A percentile compares a stretch with the other conserved stretches of the same genome.
Evolutionary conservation across 2,888 invertebrate genomes (phyloP).

Genomic region (Ischnura elegans): DNA sequence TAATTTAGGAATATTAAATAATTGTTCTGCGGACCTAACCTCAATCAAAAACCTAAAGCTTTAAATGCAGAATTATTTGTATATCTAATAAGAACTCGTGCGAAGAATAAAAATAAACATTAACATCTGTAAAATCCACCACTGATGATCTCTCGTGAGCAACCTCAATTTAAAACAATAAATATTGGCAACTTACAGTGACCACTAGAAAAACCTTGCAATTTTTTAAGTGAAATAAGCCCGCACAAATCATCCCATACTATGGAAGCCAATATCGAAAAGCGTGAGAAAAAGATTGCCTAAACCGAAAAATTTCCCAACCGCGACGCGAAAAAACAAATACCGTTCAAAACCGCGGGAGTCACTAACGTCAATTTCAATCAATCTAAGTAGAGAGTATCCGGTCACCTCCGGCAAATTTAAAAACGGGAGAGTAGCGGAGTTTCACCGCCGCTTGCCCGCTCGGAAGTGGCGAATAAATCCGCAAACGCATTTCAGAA

Average conservation of each 20-base stretch:
- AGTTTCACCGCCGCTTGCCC: background rate
- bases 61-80: no score
- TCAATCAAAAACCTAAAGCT: no score
- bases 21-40: no score
- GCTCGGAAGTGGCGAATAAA: background rate
- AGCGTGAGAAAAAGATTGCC: background rate
- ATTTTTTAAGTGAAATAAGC: background rate
- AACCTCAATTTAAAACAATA: no score
- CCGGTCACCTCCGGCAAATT: background rate
- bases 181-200: background rate
- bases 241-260: background rate
- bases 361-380: background rate
- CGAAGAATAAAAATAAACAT: no score
- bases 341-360: conserved; percentile 6
- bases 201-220: background rate
- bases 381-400: background rate
- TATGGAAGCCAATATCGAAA: background rate
- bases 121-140: no score
- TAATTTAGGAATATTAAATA: no score
- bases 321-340: background rate
- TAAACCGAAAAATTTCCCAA: background rate
- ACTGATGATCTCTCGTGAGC: no score
- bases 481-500: background rate
- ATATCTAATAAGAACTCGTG: no score
- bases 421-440: background rate